Base-by-base conservation (phyloP, 2,797 vertebrate genomes). In the Oryzias sinensis region DNA sequence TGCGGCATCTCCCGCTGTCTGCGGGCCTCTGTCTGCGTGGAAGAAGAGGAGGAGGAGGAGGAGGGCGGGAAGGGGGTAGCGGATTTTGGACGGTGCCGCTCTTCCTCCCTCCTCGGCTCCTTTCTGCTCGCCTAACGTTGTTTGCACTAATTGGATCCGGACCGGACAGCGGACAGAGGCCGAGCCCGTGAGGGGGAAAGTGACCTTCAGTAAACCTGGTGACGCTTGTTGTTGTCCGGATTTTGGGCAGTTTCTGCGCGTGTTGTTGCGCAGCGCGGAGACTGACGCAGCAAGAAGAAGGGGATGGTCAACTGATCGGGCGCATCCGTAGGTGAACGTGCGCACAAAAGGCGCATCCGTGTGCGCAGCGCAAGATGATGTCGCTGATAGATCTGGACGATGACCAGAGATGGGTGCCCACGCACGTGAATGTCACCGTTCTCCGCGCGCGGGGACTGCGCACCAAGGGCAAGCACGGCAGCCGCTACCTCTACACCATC, bases 341-440 rank as follows among this genome's bases (percentile, higher is more conserved):
- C 24, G 45, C 46, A 25, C 16, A 41, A 14, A 14, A 60, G 43
- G 47, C 14, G 15, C 14, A 14, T 29, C 47, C 16, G 2, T 4
- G 7, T 6, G 27, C 62, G 49, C 57, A 48, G 47, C 63, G 51
- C 69, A 88, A 79, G 62, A 91, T 89, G 83, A 93, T 93, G 92
- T 93, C 92, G 53, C 74, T 92, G 42, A 90, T 93, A 65, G 91
- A 91, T 42, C 85, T 92, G 79, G 90, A 93, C 65, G 91, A 93
- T 18, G 93, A 95, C 42, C 93, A 92, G 89, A 86, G 93, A 53
- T 97, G 96, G 97, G 85, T 95, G 25, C 96, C 96, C 71, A 98
- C 95, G 27, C 96, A 97, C 65, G 95, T 97, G 56, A 96, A 97
- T 88, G 94, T 97, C 85, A 95, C 93, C 17, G 94, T 97, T 56